These are phyloP conservation scores for Poliocrania exsul DNA, from an alignment of 2,797 vertebrate species.

Conservation along the genomic window DNA sequence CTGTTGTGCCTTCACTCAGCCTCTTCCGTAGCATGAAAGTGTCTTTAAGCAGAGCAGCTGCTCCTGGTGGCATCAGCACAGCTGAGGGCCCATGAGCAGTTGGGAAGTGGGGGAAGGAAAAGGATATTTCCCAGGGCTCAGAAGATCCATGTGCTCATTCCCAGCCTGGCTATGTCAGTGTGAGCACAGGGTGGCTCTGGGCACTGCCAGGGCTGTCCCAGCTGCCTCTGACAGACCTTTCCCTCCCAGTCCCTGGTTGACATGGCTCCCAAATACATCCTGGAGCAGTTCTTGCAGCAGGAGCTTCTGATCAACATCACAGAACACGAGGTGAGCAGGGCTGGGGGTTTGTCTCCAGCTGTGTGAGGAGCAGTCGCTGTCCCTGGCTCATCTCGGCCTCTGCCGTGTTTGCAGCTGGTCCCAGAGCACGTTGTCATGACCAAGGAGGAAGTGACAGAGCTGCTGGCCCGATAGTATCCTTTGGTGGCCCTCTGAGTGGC, in stretches of 20 bases:
- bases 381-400: not conserved
- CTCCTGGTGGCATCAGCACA: not conserved
- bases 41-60: fast-evolving
- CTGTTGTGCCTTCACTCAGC: fast-evolving
- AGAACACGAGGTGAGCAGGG: constrained; percentile 89
- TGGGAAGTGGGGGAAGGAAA: no score
- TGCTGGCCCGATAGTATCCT: constrained; percentile 98
- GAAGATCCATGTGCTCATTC: fast-evolving
- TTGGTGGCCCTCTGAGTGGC: not conserved
- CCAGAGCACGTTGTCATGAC: constrained; percentile 98
- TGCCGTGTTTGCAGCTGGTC: constrained; percentile 82
- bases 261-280: constrained; percentile 97
- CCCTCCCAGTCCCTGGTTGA: constrained; percentile 89
- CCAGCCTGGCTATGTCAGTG: fast-evolving
- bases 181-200: not conserved
- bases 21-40: fast-evolving
- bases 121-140: fast-evolving
- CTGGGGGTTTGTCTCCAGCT: not conserved
- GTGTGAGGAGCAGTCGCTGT: not conserved
- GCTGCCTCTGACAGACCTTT: not conserved
- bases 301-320: constrained; percentile 98
- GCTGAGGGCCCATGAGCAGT: fast-evolving
- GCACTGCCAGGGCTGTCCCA: not conserved
- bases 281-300: constrained; percentile 97
- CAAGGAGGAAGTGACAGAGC: constrained; percentile 94